These are phyloP conservation scores for Grallaria varia DNA, from an alignment of 2,113 vertebrate species.

Conservation along the genomic window DNA sequence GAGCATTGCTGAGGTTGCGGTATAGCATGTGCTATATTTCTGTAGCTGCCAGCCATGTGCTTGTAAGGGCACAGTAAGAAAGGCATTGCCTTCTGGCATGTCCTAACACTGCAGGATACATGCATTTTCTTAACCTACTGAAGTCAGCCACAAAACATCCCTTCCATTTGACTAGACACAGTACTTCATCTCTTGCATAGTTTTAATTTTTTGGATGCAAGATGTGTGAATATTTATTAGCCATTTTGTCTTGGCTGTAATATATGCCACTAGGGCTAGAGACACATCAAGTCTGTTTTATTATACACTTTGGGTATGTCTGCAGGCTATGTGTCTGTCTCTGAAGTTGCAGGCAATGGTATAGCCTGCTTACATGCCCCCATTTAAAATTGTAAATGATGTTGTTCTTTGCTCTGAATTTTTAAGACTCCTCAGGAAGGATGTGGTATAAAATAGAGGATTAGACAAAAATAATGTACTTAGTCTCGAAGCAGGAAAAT, in stretches of 20 bases:
- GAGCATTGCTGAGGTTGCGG: neutral
- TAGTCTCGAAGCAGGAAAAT: slow-evolving; percentile 32
- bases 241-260: neutral
- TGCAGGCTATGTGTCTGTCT: neutral
- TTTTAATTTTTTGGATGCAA: neutral
- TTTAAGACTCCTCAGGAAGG: slow-evolving; percentile 4
- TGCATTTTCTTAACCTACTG: neutral
- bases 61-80: neutral
- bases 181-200: neutral
- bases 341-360: neutral
- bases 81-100: neutral
- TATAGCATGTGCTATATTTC: neutral
- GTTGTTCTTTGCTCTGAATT: neutral
- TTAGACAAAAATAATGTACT: slow-evolving; percentile 48
- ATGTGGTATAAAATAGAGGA: slow-evolving; percentile 34
- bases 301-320: neutral
- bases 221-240: neutral
- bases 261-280: neutral
- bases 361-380: neutral
- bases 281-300: neutral
- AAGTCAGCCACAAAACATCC: neutral
- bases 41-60: neutral
- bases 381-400: neutral
- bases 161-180: neutral
- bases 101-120: neutral